Base-by-base conservation (phyloP, 2,888 invertebrate species). In the Homarus gammarus region DNA sequence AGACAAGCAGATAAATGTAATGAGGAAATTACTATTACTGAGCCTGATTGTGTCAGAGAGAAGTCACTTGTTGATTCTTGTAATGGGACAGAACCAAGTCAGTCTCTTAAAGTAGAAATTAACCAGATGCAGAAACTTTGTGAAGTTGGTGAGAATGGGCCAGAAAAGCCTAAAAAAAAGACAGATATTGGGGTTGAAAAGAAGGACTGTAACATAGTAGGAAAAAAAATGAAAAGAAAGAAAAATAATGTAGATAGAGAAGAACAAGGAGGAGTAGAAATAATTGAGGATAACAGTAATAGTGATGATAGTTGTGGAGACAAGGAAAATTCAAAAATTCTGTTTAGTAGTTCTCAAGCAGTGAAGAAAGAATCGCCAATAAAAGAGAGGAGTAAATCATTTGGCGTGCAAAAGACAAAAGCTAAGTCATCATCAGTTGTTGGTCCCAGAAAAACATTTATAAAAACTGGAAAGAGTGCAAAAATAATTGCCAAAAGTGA, bases 231-330 rank as follows among this genome's bases (percentile, higher is more conserved):
- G 15, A n/a, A 77, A 10, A 44, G 49, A 40, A 44, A 18, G 6
- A 73, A 72, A 2, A 56, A 18, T 70, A 49, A 33, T 51, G n/a
- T 27, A 31, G 64, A n/a, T 33, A 31, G 33, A 75, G 36, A 56
- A 40, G 38, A 33, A 12, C 56, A 12, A 72, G 31, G 31, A 36
- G 33, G 38, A 36, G 22, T 77, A 64, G 68, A 77, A 38, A 12
- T 18, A 15, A 49, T 64, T 70, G 68, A 78, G 33, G 44, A 72
- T 33, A 31, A 49, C 27, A n/a, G 49, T 27, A 78, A 27, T 27
- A 84, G 70, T 84, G 89, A 89, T 89, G 89, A 89, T 15, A 84
- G 89, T 56, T 44, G 49, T 49, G 89, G 84, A 18, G 84, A 89
- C 27, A 89, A 84, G 27, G 89, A 84, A 64, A 84, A 84, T 73